These are phyloP conservation scores for Upupa epops DNA, from an alignment of 2,113 vertebrate species.

Conservation along the genomic window DNA sequence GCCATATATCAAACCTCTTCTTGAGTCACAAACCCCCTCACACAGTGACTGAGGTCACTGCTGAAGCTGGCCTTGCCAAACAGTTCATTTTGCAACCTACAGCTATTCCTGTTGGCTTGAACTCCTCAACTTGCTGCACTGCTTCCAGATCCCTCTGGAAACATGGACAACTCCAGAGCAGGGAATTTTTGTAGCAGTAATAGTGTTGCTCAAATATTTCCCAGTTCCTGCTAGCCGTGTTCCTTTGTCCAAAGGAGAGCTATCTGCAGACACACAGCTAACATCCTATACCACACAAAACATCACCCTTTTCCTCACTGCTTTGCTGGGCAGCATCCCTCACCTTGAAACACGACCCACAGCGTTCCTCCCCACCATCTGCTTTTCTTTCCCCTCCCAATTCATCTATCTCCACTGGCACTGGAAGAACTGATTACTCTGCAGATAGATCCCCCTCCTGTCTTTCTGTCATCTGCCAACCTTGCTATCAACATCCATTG, in stretches of 20 bases:
- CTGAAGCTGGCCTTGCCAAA: neutral
- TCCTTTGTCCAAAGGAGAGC: neutral
- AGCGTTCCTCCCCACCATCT: neutral
- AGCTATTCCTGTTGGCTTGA: neutral
- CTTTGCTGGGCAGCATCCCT: neutral
- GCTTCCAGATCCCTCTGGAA: neutral
- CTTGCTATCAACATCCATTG: neutral
- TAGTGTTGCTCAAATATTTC: neutral
- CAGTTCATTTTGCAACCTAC: neutral
- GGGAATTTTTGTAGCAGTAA: neutral
- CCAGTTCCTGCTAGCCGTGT: neutral
- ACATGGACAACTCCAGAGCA: neutral
- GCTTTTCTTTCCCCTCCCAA: neutral
- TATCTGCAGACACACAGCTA: neutral
- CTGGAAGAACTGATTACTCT: neutral
- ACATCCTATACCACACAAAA: neutral
- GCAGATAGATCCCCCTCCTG: neutral
- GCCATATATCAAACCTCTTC: neutral
- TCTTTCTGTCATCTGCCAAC: neutral
- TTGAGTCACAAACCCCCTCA: neutral
- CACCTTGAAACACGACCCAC: neutral
- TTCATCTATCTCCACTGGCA: neutral
- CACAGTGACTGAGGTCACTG: neutral
- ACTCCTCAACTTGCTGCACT: neutral
- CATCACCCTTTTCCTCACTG: neutral